Evolutionary conservation across 2,797 vertebrate species (phyloP), one percentile per base, ranked within the genome.

Genomic region (Coccyzus lansbergi): DNA sequence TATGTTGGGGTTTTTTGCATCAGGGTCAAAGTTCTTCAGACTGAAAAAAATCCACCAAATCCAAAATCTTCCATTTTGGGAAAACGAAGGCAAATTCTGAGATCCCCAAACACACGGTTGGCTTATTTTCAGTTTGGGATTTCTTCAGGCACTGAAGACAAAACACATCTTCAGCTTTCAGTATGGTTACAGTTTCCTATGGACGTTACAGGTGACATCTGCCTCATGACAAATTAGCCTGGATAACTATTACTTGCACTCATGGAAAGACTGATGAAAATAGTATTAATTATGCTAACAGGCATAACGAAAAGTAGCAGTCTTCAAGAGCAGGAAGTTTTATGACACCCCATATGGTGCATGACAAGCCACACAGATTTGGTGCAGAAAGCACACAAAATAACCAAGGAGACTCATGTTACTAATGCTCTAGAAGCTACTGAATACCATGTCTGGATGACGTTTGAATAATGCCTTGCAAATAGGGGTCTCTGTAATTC

Each of bases 141-240:
- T 90, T 89, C 86, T 94, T 91, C 51, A 76, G 79, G 31, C 49
- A 63, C 59, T 36, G 52, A 94, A 89, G 31, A 34, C 55, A 91
- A 77, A 68, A 25, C 2, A 90, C 49, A 68, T 52, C 51, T 92
- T 62, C 6, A 78, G 17, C 22, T 81, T 90, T 81, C 51, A 78
- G 55, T 68, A 53, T 34, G 63, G 42, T 56, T 72, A 63, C 29
- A 75, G 40, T 48, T 92, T 69, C 48, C 83, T 68, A 12, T 2
- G 15, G 63, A 29, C 28, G 24, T 56, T 72, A 42, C 76, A 71
- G 28, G 59, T 59, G 78, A 71, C 4, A 1, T n/a, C 52, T 88
- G 55, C 40, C 42, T 65, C 60, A 21, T 21, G 33, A 53, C 24
- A n/a, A 58, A 49, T 34, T 76, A 40, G 44, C 15, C 22, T 53